phyloP scores from a whole-genome alignment of 2,888 invertebrate genomes.

The Operophtera brumata region DNA sequence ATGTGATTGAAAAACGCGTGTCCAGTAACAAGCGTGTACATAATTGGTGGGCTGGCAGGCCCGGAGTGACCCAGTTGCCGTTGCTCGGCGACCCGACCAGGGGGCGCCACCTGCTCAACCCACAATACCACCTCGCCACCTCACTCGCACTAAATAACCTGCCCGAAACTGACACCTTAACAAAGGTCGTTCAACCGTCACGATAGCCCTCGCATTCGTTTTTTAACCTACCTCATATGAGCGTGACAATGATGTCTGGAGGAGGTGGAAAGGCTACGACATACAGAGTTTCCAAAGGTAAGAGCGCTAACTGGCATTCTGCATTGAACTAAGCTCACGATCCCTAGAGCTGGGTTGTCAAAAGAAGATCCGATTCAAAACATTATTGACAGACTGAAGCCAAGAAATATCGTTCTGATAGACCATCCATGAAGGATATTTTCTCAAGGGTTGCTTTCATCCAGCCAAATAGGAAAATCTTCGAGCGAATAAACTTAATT shows the following conservation, averaged over 20 bases:
- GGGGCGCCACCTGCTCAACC: conserved; percentile 47
- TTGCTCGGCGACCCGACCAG: conserved; percentile 72
- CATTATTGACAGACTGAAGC: not conserved
- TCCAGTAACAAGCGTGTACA: conserved; percentile 81
- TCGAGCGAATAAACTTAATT: conserved; percentile 76
- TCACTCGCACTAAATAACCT: conserved; percentile 74
- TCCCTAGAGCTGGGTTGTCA: not conserved
- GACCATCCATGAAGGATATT: not conserved
- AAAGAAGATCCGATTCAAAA: not conserved
- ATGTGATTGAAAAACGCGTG: conserved; percentile 82
- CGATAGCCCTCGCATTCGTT: conserved; percentile 55
- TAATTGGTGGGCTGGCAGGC: conserved; percentile 77
- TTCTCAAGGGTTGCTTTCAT: conserved; percentile 5
- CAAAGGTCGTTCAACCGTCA: conserved; percentile 80
- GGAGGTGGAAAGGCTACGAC: not conserved
- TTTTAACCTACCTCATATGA: conserved; percentile 43
- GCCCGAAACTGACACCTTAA: conserved; percentile 79
- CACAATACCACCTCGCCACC: conserved; percentile 41
- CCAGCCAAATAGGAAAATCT: conserved; percentile 63
- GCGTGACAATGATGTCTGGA: conserved; percentile 13
- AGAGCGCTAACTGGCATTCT: not conserved
- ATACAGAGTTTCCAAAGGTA: too few species aligned
- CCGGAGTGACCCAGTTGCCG: conserved; percentile 79
- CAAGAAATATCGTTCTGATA: not conserved
- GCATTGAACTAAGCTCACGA: not conserved